Conservation (phyloP, 2,797 vertebrate species). For the Lutjanus argentimaculatus region DNA sequence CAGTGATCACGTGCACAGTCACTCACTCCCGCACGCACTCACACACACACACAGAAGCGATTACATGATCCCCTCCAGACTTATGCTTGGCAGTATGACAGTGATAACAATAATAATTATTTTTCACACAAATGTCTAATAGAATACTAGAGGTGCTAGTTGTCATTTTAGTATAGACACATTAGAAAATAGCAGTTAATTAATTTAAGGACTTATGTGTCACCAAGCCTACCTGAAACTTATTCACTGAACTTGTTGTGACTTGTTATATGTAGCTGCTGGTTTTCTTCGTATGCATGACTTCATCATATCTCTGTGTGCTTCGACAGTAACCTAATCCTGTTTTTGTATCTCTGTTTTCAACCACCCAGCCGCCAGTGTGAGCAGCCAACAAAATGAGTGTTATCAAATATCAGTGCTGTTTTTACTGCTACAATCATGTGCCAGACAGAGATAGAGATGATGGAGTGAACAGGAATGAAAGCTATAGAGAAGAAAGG, state of each 20-base stretch:
- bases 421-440: constrained; percentile 68
- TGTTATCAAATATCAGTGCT: constrained; percentile 66
- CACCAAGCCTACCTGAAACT: not conserved
- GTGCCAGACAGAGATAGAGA: constrained; percentile 54
- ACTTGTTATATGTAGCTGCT: constrained; percentile 41
- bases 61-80: too few species aligned
- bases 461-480: constrained; percentile 46
- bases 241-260: constrained; percentile 4
- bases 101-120: too few species aligned
- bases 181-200: too few species aligned
- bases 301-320: constrained; percentile 48
- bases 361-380: constrained; percentile 27
- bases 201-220: too few species aligned
- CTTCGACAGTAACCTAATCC: constrained; percentile 63
- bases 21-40: too few species aligned
- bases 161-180: too few species aligned
- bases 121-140: too few species aligned
- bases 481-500: constrained; percentile 17
- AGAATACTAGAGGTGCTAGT: too few species aligned
- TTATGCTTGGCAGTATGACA: too few species aligned
- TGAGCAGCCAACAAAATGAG: constrained; percentile 54
- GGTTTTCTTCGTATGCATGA: constrained; percentile 28
- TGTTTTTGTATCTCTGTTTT: constrained; percentile 62
- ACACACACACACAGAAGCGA: too few species aligned
- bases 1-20: too few species aligned